Evolutionary conservation across 2,888 invertebrate species (phyloP), one percentile per base, ranked within the genome.

Genomic region (Julus scanicus): DNA sequence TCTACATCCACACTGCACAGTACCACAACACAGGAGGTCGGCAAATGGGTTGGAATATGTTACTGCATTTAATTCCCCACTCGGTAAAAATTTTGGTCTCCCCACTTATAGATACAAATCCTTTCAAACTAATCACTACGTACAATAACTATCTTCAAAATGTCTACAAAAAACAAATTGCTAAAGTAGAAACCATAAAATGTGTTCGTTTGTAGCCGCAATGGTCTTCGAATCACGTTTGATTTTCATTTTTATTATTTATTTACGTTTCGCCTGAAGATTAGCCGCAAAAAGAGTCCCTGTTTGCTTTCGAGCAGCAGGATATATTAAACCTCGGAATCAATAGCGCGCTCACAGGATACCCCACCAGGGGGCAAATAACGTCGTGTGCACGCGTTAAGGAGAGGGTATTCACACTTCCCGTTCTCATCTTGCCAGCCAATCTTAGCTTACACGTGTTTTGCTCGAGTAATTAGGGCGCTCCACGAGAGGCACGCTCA

Each of bases 311-410:
- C 71, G 29, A 71, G 71, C 71, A 29, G 71, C 71, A 71, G 71
- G 71, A 71, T 71, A 71, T 71, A 71, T 71, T 71, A 71, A 71
- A 71, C 71, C 29, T 71, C 71, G 71, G 29, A 71, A 71, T 71
- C 71, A 71, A 71, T 71, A 71, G 71, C 71, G 71, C 20, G 29
- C 71, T 71, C 71, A 29, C 71, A 71, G 71, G 71, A 71, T 71
- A 71, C 71, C 71, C 71, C 71, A 71, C 71, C 71, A 71, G 71
- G 71, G 71, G 71, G 71, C 71, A 71, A 71, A 71, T 71, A 71
- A 71, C 71, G 71, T 71, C 71, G 71, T 71, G 71, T 71, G 71
- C 71, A 71, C 71, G 71, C 71, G 5, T 71, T 3, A 20, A 71
- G 71, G n/a, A n/a, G n/a, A 71, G 71, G 71, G 71, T 71, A 71